Evolutionary conservation across 2,113 vertebrate genomes (phyloP).

Genomic region (Neotoma lepida): DNA sequence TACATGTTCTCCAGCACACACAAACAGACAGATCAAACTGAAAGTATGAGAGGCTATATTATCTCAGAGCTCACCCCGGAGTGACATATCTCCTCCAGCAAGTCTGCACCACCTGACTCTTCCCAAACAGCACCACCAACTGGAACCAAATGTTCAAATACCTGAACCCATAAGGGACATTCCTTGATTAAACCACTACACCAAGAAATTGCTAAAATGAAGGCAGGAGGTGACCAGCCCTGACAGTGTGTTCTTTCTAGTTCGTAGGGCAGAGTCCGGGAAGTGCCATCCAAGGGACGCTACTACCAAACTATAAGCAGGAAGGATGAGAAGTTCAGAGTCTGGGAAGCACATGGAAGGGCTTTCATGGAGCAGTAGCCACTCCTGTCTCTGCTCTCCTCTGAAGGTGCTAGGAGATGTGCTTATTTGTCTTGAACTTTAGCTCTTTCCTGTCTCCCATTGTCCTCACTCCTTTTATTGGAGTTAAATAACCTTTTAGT

Average conservation of each 20-base stretch:
- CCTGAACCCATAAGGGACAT: neutral
- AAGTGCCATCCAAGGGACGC: neutral
- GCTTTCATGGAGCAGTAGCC: neutral
- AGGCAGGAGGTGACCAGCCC: neutral
- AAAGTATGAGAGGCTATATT: neutral
- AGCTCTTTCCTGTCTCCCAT: neutral
- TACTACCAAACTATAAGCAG: neutral
- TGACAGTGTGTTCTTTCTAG: neutral
- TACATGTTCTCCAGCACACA: neutral
- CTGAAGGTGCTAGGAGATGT: neutral
- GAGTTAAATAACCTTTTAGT: neutral
- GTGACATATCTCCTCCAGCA: neutral
- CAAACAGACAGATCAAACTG: neutral
- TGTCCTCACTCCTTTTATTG: neutral
- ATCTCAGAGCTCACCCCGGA: neutral
- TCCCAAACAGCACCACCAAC: neutral
- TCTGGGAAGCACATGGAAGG: too few relatives aligned
- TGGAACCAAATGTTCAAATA: neutral
- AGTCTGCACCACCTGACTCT: neutral
- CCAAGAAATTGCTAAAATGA: neutral
- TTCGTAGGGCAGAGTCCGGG: neutral
- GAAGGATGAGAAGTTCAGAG: neutral
- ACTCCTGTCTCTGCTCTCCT: neutral
- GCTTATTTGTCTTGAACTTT: neutral
- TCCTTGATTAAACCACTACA: neutral